These are phyloP conservation scores for Zenarchopterus dispar DNA, from an alignment of 2,797 vertebrate genomes.

Conservation along the genomic window DNA sequence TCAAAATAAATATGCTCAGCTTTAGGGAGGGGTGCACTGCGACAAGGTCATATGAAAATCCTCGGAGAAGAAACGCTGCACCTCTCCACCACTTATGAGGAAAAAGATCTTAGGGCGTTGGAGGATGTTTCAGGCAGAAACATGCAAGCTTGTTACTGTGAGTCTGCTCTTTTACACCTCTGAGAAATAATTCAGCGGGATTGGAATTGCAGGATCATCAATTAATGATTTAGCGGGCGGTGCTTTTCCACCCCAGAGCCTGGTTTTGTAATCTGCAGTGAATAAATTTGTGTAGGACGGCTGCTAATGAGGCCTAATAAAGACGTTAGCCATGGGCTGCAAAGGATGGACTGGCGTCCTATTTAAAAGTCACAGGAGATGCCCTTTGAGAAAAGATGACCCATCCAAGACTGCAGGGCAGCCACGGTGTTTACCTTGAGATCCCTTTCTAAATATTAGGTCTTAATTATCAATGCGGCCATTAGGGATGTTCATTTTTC, in stretches of 20 bases:
- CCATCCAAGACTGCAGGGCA: constrained; percentile 28
- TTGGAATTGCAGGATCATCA: constrained; percentile 70
- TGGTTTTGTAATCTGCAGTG: constrained; percentile 71
- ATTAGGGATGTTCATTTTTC: constrained; percentile 36
- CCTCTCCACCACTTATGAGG: constrained; percentile 17
- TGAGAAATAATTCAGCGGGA: constrained; percentile 45
- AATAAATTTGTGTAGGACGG: constrained; percentile 76
- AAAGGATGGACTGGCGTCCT: constrained; percentile 62
- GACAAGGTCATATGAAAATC: constrained; percentile 58
- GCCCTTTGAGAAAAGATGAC: constrained; percentile 65
- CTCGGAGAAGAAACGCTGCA: background rate
- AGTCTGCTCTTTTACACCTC: constrained; percentile 34
- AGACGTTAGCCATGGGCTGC: constrained; percentile 64
- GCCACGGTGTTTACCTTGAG: constrained; percentile 62
- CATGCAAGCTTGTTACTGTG: constrained; percentile 39
- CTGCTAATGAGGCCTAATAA: constrained; percentile 77
- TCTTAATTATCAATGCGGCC: constrained; percentile 52
- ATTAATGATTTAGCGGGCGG: constrained; percentile 74
- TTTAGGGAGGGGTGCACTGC: constrained; percentile 33
- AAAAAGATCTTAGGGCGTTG: constrained; percentile 8
- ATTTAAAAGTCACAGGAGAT: constrained; percentile 63
- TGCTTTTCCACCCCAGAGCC: constrained; percentile 71
- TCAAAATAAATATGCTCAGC: constrained; percentile 46
- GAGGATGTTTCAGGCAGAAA: constrained; percentile 36
- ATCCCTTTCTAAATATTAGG: constrained; percentile 56